A percentile compares a stretch with the other conserved stretches of the same genome.
phyloP scores from a whole-genome alignment of 2,113 vertebrate species.

The Romanogobio albipinnatus region DNA sequence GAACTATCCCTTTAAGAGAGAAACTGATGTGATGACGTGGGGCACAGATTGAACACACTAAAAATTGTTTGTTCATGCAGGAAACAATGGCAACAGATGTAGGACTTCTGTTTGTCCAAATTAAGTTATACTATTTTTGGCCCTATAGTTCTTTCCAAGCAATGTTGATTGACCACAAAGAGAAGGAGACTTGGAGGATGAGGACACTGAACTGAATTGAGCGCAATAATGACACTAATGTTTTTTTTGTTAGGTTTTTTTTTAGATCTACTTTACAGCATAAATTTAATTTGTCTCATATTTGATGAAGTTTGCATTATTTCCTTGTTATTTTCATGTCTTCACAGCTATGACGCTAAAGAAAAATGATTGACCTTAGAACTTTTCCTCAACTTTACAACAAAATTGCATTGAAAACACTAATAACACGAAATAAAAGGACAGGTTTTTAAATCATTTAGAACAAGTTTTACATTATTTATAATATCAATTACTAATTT shows the following conservation, averaged over 20 bases:
- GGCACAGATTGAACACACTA: background rate
- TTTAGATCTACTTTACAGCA: background rate
- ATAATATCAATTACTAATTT: background rate
- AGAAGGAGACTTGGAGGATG: too few species aligned
- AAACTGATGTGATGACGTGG: background rate
- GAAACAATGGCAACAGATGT: background rate
- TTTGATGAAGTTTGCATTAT: too few species aligned
- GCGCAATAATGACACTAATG: background rate
- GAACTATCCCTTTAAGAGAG: too few species aligned
- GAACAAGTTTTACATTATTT: background rate
- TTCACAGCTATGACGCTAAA: too few species aligned
- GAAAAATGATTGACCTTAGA: too few species aligned
- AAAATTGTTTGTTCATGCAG: background rate
- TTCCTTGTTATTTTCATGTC: too few species aligned
- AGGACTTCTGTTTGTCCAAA: background rate
- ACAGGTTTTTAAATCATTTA: too few species aligned
- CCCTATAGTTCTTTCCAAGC: background rate
- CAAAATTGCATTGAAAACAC: too few species aligned
- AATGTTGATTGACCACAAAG: background rate
- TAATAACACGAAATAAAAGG: too few species aligned
- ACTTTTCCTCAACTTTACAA: too few species aligned
- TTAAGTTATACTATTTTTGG: background rate
- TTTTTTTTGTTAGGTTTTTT: too few species aligned
- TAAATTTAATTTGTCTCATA: too few species aligned
- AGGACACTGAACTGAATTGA: background rate